A percentile compares a stretch with the other conserved stretches of the same genome.
These are phyloP conservation scores for Antrozous pallidus DNA, from an alignment of 2,797 vertebrate species.

Conservation along the genomic window DNA sequence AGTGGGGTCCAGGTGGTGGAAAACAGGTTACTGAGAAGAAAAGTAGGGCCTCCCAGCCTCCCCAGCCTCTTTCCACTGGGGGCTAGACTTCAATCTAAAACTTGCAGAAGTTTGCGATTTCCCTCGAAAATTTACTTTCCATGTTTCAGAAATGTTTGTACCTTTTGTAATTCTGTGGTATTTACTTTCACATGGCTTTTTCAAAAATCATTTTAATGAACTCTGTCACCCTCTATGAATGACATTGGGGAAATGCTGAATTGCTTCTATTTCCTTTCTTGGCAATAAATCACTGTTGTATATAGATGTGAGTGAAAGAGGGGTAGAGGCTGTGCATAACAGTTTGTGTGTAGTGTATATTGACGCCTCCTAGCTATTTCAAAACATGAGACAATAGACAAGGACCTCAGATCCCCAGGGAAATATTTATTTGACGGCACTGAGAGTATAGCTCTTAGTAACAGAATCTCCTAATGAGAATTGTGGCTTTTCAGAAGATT, in stretches of 20 bases:
- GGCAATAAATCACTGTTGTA: slow-evolving; percentile 73
- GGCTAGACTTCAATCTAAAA: not conserved
- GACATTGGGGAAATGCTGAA: slow-evolving; percentile 52
- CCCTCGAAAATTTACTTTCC: slow-evolving; percentile 64
- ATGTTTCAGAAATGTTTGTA: slow-evolving; percentile 42
- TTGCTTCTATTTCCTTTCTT: slow-evolving; percentile 67
- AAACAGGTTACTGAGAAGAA: not conserved
- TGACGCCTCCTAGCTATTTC: slow-evolving; percentile 47
- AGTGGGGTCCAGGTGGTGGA: no score
- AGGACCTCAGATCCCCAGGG: slow-evolving; percentile 62
- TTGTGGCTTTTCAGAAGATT: slow-evolving; percentile 33
- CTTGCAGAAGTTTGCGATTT: not conserved
- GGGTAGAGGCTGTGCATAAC: not conserved
- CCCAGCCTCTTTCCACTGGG: not conserved
- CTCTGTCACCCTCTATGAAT: slow-evolving; percentile 61
- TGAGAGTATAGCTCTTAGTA: slow-evolving; percentile 52
- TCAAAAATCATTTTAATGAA: slow-evolving; percentile 59
- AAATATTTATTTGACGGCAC: slow-evolving; percentile 58
- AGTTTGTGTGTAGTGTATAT: not conserved
- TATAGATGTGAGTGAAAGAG: slow-evolving; percentile 24
- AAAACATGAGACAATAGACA: slow-evolving; percentile 59
- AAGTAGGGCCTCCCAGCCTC: not conserved
- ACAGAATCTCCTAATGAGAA: slow-evolving; percentile 40
- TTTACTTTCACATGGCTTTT: slow-evolving; percentile 63
- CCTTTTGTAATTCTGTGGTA: slow-evolving; percentile 41